A percentile compares a stretch with the other conserved stretches of the same genome.
Evolutionary conservation across 2,888 invertebrate species (phyloP).

Genomic region (Cinara cedri): DNA sequence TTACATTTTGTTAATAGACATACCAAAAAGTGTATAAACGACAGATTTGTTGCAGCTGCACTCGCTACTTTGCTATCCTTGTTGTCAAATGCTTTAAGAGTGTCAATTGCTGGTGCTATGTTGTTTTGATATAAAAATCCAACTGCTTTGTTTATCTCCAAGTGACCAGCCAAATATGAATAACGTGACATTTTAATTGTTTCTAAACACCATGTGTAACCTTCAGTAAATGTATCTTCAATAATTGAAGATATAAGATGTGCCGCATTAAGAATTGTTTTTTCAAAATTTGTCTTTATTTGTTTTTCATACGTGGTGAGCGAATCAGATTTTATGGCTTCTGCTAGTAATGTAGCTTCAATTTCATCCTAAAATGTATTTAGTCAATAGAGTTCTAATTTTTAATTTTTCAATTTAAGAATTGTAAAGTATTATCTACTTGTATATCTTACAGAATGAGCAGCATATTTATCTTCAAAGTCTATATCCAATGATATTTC

Average conservation of each 20-base stretch:
- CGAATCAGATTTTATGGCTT: slow-evolving; percentile 79
- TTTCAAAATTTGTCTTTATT: slow-evolving; percentile 77
- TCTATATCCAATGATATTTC: slow-evolving; percentile 84
- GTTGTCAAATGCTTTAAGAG: slow-evolving; percentile 83
- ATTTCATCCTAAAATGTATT: slow-evolving; percentile 48
- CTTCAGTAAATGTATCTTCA: slow-evolving; percentile 68
- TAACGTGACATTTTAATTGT: slow-evolving; percentile 89
- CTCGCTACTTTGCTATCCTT: slow-evolving; percentile 83
- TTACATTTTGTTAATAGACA: slow-evolving; percentile 58
- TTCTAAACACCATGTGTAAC: slow-evolving; percentile 88
- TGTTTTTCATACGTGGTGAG: slow-evolving; percentile 76
- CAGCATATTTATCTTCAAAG: slow-evolving; percentile 76
- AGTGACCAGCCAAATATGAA: slow-evolving; percentile 79
- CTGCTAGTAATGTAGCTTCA: slow-evolving; percentile 65
- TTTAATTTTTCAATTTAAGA: neutral
- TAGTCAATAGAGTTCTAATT: neutral
- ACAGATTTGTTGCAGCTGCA: slow-evolving; percentile 83
- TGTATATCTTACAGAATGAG: slow-evolving; percentile 40
- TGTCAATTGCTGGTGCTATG: slow-evolving; percentile 76
- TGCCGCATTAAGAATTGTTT: slow-evolving; percentile 82
- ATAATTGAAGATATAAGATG: slow-evolving; percentile 87
- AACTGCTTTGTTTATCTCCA: slow-evolving; percentile 89
- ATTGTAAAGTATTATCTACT: neutral
- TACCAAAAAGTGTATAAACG: slow-evolving; percentile 82
- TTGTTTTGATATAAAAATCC: slow-evolving; percentile 83